Conservation (phyloP, 1,140 invertebrate genomes). For the Ceratosolen fusciceps region DNA sequence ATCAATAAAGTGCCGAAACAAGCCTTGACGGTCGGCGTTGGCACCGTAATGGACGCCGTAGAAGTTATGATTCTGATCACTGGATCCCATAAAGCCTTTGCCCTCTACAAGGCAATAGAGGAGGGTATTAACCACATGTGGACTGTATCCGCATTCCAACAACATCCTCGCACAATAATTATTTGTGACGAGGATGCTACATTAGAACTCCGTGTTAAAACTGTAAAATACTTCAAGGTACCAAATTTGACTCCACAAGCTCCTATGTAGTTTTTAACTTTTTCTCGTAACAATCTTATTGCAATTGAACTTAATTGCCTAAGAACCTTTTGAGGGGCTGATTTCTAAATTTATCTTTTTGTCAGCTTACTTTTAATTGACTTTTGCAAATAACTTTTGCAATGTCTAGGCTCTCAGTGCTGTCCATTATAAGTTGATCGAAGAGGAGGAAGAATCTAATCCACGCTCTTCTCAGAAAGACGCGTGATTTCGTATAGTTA, state of each 20-base stretch:
- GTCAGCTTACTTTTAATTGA: conserved; percentile 39
- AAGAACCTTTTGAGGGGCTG: too few relatives aligned
- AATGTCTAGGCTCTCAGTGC: conserved; percentile 77
- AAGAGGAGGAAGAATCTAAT: conserved; percentile 71
- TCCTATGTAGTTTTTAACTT: conserved; percentile 7
- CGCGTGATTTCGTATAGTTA: conserved; percentile 44
- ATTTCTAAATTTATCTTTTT: conserved; percentile 40
- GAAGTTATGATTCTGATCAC: conserved; percentile 99
- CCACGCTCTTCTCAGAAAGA: conserved; percentile 58
- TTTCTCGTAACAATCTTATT: conserved; percentile 34
- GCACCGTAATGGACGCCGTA: conserved; percentile 98
- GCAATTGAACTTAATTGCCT: conserved; percentile 25
- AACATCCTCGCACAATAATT: conserved; percentile 91
- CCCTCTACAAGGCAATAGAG: conserved; percentile 95
- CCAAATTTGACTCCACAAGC: conserved; percentile 32
- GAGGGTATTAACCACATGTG: conserved; percentile 99
- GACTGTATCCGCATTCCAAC: conserved; percentile 99
- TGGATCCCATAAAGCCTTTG: conserved; percentile 96
- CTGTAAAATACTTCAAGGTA: conserved; percentile 99
- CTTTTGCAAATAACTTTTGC: conserved; percentile 45
- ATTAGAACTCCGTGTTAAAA: conserved; percentile 95
- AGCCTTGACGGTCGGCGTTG: conserved; percentile 97
- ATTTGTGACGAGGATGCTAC: conserved; percentile 99
- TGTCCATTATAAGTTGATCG: conserved; percentile 81
- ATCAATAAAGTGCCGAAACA: conserved; percentile 91